A percentile compares a stretch with the other conserved stretches of the same genome.
These are phyloP conservation scores for Tragelaphus eurycerus DNA, from an alignment of 2,797 vertebrate genomes.

Conservation along the genomic window DNA sequence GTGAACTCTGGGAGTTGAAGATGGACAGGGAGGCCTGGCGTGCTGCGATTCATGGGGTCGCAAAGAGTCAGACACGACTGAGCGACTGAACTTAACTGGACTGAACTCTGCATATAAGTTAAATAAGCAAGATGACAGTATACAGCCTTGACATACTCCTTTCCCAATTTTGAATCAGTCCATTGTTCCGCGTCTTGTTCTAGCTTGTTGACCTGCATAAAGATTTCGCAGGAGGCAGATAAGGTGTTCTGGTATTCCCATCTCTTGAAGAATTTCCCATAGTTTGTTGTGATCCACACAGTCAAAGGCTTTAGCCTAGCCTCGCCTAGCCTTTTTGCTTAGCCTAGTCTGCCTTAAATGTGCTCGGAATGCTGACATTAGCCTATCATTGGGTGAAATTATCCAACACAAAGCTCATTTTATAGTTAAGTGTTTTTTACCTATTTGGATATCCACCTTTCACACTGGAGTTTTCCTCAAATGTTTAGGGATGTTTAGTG, in stretches of 20 bases:
- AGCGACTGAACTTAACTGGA: too few species aligned
- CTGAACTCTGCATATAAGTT: not conserved
- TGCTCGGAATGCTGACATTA: not conserved
- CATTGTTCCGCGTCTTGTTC: not conserved
- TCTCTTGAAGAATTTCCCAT: not conserved
- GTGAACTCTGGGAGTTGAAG: too few species aligned
- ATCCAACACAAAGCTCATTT: not conserved
- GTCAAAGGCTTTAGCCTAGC: not conserved
- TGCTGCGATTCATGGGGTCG: too few species aligned
- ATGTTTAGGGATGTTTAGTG: too few species aligned
- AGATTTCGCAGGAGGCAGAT: not conserved
- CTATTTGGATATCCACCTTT: too few species aligned
- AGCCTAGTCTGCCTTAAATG: not conserved
- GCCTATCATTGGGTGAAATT: not conserved
- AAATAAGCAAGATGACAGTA: not conserved
- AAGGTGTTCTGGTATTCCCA: not conserved
- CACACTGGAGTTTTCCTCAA: too few species aligned
- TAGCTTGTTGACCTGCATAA: not conserved
- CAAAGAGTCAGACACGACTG: too few species aligned
- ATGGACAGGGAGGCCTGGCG: too few species aligned
- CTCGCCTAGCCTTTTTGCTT: not conserved
- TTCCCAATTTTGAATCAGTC: not conserved
- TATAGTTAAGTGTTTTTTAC: not conserved
- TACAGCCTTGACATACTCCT: not conserved
- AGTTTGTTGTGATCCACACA: not conserved